Evolutionary conservation across 2,888 invertebrate species (phyloP).

Genomic region (Megamerina dolium): DNA sequence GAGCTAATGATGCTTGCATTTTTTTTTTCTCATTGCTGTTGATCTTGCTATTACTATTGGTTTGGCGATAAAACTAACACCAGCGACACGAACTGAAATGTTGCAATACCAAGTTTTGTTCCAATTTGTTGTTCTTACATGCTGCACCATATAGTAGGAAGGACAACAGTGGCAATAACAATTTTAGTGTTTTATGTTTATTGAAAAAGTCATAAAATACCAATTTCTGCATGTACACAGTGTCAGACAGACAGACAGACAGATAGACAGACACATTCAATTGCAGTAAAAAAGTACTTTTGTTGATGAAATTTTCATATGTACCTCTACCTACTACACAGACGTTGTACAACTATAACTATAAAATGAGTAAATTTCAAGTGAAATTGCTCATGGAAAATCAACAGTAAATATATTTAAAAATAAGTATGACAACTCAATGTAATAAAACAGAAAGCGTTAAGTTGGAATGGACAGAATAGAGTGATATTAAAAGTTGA

Average conservation of each 20-base stretch:
- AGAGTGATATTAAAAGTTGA: no score
- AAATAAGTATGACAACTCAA: no score
- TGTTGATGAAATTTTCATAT: conserved; percentile 19
- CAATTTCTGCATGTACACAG: conserved; percentile 6
- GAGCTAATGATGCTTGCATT: conserved; percentile 8
- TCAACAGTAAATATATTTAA: no score
- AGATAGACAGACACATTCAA: no score
- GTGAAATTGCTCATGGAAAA: no score
- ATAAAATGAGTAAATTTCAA: no score
- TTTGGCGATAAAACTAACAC: not conserved
- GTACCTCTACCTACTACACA: no score
- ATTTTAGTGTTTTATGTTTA: conserved; percentile 13
- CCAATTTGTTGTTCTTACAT: not conserved
- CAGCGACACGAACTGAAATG: no score
- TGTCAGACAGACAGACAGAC: conserved; percentile 8
- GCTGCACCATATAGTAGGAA: not conserved
- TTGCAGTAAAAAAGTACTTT: conserved; percentile 20
- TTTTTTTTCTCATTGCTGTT: conserved; percentile 2
- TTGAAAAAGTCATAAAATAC: conserved; percentile 17
- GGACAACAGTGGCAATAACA: conserved; percentile 1
- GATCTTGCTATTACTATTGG: not conserved
- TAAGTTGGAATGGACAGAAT: no score
- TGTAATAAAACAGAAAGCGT: no score
- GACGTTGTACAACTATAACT: no score
- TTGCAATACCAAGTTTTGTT: no score